Evolutionary conservation across 1,140 invertebrate species (phyloP).

Genomic region (Ips typographus): DNA sequence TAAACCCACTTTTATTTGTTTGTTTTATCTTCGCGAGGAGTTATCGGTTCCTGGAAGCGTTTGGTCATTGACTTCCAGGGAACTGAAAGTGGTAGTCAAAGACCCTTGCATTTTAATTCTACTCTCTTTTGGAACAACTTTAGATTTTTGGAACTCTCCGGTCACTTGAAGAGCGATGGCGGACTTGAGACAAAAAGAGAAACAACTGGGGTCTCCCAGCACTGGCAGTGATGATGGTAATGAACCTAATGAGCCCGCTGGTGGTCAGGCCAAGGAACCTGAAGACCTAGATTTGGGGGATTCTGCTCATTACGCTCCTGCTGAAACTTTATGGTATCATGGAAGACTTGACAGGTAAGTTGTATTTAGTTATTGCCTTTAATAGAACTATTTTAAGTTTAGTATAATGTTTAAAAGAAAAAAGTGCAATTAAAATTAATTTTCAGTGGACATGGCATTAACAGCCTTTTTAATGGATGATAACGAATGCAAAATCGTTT

Average conservation of each 20-base stretch:
- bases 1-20: neutral
- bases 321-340: slow-evolving; percentile 66
- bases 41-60: neutral
- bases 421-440: neutral
- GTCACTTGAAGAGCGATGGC: slow-evolving; percentile 4
- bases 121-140: neutral
- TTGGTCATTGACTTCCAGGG: neutral
- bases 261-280: slow-evolving; percentile 44
- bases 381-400: neutral
- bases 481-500: too few species aligned
- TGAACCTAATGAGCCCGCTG: slow-evolving; percentile 62
- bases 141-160: neutral
- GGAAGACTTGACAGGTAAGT: slow-evolving; percentile 61
- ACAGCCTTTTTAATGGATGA: too few species aligned
- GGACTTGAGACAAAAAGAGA: slow-evolving; percentile 34
- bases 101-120: neutral
- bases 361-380: neutral
- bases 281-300: slow-evolving; percentile 59
- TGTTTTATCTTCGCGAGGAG: neutral
- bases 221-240: slow-evolving; percentile 82
- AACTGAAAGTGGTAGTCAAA: neutral
- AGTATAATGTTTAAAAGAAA: neutral
- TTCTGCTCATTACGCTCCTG: slow-evolving; percentile 62
- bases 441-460: too few species aligned
- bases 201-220: slow-evolving; percentile 75